Conservation (phyloP, 2,113 vertebrate genomes). For the Podarcis muralis region DNA sequence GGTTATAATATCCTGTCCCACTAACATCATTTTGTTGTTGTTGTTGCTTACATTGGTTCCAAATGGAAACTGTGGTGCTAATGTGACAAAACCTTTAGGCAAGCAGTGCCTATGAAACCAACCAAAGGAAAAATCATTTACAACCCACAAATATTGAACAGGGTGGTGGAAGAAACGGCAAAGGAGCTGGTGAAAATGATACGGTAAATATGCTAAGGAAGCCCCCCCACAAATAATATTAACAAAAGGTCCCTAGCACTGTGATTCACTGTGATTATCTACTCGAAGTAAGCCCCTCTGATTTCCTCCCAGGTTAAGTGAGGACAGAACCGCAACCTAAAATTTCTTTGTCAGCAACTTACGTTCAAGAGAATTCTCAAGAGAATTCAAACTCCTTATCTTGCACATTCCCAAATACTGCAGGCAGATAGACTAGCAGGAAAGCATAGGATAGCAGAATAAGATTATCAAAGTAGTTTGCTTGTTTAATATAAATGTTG, state of each 20-base stretch:
- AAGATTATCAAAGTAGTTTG: not conserved
- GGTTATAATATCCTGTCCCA: not conserved
- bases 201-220: not conserved
- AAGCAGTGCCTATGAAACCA: not conserved
- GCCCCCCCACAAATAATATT: not conserved
- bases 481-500: not conserved
- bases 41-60: not conserved
- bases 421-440: not conserved
- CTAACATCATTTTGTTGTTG: not conserved
- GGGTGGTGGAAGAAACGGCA: too few relatives aligned
- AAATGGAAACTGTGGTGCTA: not conserved
- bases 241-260: not conserved
- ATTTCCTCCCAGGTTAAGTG: not conserved
- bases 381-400: not conserved
- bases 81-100: not conserved
- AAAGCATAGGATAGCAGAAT: not conserved
- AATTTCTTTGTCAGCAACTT: not conserved
- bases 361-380: conserved; percentile 10
- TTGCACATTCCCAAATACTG: not conserved
- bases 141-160: not conserved
- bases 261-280: not conserved
- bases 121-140: not conserved
- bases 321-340: not conserved
- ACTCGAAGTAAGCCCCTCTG: not conserved
- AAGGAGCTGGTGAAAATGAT: not conserved